Evolutionary conservation across 2,113 vertebrate species (phyloP).

Genomic region (Antechinus stuartii): DNA sequence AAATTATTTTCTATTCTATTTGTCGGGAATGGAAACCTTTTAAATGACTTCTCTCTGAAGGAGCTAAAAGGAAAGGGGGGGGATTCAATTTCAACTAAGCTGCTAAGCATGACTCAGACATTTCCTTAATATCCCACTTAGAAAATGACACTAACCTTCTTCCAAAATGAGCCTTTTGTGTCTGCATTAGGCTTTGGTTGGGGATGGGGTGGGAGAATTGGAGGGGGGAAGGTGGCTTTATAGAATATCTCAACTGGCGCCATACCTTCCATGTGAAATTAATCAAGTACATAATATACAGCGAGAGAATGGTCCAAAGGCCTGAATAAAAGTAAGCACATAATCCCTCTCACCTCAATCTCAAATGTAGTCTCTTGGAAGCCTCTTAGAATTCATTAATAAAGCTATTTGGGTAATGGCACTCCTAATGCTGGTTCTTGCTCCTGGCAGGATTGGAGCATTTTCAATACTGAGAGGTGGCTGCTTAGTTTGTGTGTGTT

Average conservation of each 20-base stretch:
- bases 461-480: constrained; percentile 57
- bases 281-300: constrained; percentile 39
- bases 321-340: constrained; percentile 36
- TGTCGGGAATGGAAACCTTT: constrained; percentile 22
- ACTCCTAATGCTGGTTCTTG: neutral
- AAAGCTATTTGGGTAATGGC: neutral
- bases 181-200: constrained; percentile 45
- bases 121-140: constrained; percentile 45
- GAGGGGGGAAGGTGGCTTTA: neutral
- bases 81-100: constrained; percentile 36
- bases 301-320: constrained; percentile 24
- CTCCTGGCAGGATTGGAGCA: neutral
- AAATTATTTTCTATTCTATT: neutral
- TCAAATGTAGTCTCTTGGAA: constrained; percentile 41
- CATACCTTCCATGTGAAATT: constrained; percentile 52
- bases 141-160: constrained; percentile 30
- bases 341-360: constrained; percentile 15
- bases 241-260: constrained; percentile 47
- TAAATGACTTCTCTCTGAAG: constrained; percentile 39
- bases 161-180: constrained; percentile 12
- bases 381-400: constrained; percentile 60
- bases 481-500: constrained; percentile 71
- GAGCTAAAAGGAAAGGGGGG: constrained; percentile 42
- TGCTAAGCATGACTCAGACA: constrained; percentile 55
- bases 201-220: neutral